Conservation (phyloP, 2,888 invertebrate species). For the Aquatica leii region DNA sequence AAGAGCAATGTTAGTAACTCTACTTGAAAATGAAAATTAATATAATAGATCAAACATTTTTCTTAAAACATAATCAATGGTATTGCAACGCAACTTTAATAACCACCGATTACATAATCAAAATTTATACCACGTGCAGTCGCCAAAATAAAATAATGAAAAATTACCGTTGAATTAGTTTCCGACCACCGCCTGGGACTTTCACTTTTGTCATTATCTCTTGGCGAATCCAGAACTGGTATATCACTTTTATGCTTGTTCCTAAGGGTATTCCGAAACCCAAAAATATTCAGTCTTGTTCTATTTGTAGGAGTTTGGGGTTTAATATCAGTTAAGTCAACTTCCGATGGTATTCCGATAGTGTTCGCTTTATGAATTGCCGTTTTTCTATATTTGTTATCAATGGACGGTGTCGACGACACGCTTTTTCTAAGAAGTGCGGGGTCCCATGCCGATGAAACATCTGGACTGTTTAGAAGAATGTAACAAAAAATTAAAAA, state of each 20-base stretch:
- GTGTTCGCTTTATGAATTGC: conserved; percentile 64
- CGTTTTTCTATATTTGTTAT: conserved; percentile 46
- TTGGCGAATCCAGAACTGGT: conserved; percentile 56
- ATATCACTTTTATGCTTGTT: conserved; percentile 60
- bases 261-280: conserved; percentile 68
- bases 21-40: too few species aligned
- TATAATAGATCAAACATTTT: too few species aligned
- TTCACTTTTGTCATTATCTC: conserved; percentile 55
- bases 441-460: conserved; percentile 59
- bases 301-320: conserved; percentile 60
- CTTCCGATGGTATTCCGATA: conserved; percentile 66
- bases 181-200: conserved; percentile 62
- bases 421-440: conserved; percentile 59
- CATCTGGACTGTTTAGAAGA: conserved; percentile 50
- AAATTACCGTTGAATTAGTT: conserved; percentile 56
- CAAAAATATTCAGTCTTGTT: conserved; percentile 62
- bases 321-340: conserved; percentile 61
- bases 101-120: too few species aligned
- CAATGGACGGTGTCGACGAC: conserved; percentile 47
- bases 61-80: too few species aligned
- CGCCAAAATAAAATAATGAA: conserved; percentile 14
- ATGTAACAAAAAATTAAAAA: conserved; percentile 5
- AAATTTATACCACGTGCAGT: too few species aligned
- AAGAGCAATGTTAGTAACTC: too few species aligned
- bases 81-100: too few species aligned